Conservation (phyloP, 2,113 vertebrate genomes). For the Sorex fumeus region DNA sequence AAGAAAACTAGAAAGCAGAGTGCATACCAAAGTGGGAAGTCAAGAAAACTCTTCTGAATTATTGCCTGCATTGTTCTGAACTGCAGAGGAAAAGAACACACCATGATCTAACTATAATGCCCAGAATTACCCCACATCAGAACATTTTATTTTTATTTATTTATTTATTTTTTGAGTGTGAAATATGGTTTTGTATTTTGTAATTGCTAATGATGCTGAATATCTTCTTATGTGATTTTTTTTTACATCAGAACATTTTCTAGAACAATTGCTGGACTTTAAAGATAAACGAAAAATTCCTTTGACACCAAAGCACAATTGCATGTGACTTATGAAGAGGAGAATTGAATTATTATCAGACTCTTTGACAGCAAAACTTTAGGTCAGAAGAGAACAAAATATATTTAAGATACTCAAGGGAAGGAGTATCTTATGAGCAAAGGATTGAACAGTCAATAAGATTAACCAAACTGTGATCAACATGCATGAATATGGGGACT, state of each 20-base stretch:
- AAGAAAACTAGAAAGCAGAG: not conserved
- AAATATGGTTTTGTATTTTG: too few species aligned
- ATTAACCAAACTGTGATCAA: constrained; percentile 26
- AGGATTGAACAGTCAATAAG: not conserved
- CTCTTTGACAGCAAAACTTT: constrained; percentile 38
- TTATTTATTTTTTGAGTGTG: too few species aligned
- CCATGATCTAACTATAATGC: not conserved
- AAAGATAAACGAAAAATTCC: constrained; percentile 20
- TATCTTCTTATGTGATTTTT: too few species aligned
- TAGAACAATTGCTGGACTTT: constrained; percentile 29
- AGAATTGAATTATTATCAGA: constrained; percentile 37
- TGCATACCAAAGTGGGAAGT: not conserved
- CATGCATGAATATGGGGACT: not conserved
- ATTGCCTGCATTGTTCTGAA: constrained; percentile 29
- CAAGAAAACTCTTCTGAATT: not conserved
- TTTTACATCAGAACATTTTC: not conserved
- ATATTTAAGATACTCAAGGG: not conserved
- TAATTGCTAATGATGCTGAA: too few species aligned
- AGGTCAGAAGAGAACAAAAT: constrained; percentile 42
- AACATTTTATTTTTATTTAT: too few species aligned
- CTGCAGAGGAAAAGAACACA: not conserved
- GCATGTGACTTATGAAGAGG: constrained; percentile 40
- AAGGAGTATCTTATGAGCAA: too few species aligned
- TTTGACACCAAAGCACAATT: constrained; percentile 36
- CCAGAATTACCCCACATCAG: not conserved